Evolutionary conservation across 23 tunicate species (phyloP), one percentile per base, ranked within the genome.

Genomic region (Styela plicata): DNA sequence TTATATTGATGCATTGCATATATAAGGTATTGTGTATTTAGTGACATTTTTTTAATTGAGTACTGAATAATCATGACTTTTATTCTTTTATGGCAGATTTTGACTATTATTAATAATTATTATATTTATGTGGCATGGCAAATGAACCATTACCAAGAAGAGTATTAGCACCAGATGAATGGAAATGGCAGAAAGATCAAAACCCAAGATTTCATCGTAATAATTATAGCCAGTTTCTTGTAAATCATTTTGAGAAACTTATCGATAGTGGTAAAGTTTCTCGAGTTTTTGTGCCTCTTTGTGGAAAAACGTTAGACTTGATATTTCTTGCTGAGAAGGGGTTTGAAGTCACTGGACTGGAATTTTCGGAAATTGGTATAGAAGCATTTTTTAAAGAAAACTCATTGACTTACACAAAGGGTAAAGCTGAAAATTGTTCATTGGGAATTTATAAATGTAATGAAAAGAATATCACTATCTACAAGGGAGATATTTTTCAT

Each of bases 281-380:
- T 16, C 28, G 78, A 21, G 82, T 91, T 34, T 94, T 77, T 52
- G 44, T 89, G 3, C 98, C 94, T 2, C 57, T 94, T n/a, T 94
- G 98, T 78, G 98, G 98, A 24, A 94, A 94, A 78, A 68, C 94
- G 5, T 71, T 89, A 26, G 98, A 94, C 64, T 26, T 94, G 70
- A 71, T 62, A 0, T 94, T 75, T 65, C 69, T 94, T 19, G 84
- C 85, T 19, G 99, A 95, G 31, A 63, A 80, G 52, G 95, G 91
- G 0, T 79, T 69, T 33, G 91, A 89, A 7, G 95, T 95, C 1
- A 81, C 71, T 73, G 99, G 99, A 2, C 69, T 85, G 36, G 99
- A 95, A 57, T 89, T 83, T 74, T 31, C 79, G 0, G 80, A 84
- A 36, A 64, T 52, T 31, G 88, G 91, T 3, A 76, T 95, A 0